A percentile compares a stretch with the other conserved stretches of the same genome.
Conservation (phyloP, 2,797 vertebrate genomes). For the Cottoperca gobio region DNA sequence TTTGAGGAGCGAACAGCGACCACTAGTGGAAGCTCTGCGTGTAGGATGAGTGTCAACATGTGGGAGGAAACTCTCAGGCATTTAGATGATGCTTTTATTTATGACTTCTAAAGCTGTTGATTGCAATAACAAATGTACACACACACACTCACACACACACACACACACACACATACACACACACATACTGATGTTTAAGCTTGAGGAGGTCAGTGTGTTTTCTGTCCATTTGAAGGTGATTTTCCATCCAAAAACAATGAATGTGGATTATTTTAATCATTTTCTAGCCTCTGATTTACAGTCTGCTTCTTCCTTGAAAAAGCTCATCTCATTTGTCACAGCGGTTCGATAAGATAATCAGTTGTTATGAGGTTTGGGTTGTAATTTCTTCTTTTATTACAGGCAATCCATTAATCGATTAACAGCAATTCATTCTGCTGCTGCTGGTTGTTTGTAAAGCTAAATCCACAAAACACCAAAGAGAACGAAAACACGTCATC, state of each 20-base stretch:
- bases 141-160: too few relatives aligned
- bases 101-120: not conserved
- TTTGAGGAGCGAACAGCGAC: slow-evolving; percentile 81
- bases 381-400: slow-evolving; percentile 27
- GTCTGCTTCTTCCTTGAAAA: not conserved
- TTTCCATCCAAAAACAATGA: not conserved
- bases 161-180: not conserved
- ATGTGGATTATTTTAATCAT: not conserved
- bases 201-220: not conserved
- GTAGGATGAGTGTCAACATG: slow-evolving; percentile 60
- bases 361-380: not conserved
- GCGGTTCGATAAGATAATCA: not conserved
- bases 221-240: too few relatives aligned
- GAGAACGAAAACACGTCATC: not conserved
- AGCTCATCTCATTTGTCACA: not conserved
- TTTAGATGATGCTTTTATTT: not conserved
- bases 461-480: not conserved
- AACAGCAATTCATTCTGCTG: not conserved
- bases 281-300: not conserved
- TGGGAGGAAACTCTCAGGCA: not conserved
- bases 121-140: too few relatives aligned
- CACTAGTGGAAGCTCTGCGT: slow-evolving; percentile 84
- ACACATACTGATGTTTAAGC: not conserved
- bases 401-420: slow-evolving; percentile 13
- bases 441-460: slow-evolving; percentile 1